A percentile compares a stretch with the other conserved stretches of the same genome.
Evolutionary conservation across 2,888 invertebrate species (phyloP).

Genomic region (Rhingia rostrata): DNA sequence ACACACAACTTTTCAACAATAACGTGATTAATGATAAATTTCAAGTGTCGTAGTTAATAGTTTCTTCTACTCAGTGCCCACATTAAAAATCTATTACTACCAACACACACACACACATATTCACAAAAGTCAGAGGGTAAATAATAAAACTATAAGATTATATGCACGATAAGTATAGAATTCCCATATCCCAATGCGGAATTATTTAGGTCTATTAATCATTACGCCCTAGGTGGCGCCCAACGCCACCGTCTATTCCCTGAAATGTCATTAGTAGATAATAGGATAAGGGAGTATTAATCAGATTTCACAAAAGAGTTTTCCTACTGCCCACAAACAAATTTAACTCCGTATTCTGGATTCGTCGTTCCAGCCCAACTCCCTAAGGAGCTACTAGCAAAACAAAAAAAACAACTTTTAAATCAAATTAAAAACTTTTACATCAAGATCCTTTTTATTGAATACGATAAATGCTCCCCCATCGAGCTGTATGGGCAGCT

Average conservation of each 20-base stretch:
- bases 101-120: conserved; percentile 1
- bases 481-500: neutral
- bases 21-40: conserved; percentile 18
- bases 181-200: conserved; percentile 11
- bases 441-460: conserved; percentile 63
- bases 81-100: conserved; percentile 45
- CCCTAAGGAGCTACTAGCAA: conserved; percentile 51
- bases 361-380: neutral
- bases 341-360: conserved; percentile 1
- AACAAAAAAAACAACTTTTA: conserved; percentile 53
- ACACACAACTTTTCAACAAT: neutral
- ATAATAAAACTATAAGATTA: neutral
- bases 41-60: neutral
- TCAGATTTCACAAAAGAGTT: conserved; percentile 58
- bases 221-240: conserved; percentile 26
- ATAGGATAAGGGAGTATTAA: conserved; percentile 49
- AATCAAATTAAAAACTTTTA: conserved; percentile 67
- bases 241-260: neutral
- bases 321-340: conserved; percentile 44
- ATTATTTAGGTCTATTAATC: conserved; percentile 55
- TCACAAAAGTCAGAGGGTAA: conserved; percentile 26
- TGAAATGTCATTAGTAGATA: conserved; percentile 37
- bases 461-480: conserved; percentile 50
- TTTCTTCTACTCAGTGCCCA: neutral
- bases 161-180: conserved; percentile 11